A percentile compares a stretch with the other conserved stretches of the same genome.
Evolutionary conservation across 1,140 invertebrate genomes (phyloP).

Genomic region (Melanaphis sacchari): DNA sequence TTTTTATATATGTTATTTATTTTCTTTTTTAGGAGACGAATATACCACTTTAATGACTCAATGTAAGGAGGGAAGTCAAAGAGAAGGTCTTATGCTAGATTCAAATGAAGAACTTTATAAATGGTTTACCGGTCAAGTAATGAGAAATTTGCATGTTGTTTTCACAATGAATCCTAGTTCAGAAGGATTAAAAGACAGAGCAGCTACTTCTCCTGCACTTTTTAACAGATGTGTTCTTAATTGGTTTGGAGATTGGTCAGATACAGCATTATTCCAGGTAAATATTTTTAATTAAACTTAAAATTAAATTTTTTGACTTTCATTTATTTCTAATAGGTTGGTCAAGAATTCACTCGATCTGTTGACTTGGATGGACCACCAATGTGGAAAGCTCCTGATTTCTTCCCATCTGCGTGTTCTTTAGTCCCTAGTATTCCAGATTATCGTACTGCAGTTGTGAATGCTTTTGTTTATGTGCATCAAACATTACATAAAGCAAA

Average conservation of each 20-base stretch:
- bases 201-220: slow-evolving; percentile 96
- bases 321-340: slow-evolving; percentile 69
- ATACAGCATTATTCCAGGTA: slow-evolving; percentile 94
- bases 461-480: slow-evolving; percentile 98
- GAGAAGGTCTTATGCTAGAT: slow-evolving; percentile 98
- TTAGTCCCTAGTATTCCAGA: slow-evolving; percentile 77
- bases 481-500: slow-evolving; percentile 96
- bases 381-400: slow-evolving; percentile 81
- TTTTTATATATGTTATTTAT: neutral
- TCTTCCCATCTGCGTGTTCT: slow-evolving; percentile 86
- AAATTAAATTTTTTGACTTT: slow-evolving; percentile 1
- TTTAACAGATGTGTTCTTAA: slow-evolving; percentile 99
- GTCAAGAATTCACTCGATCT: slow-evolving; percentile 84
- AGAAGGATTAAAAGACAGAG: slow-evolving; percentile 96
- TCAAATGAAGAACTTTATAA: slow-evolving; percentile 98
- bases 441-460: slow-evolving; percentile 94
- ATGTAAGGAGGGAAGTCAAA: slow-evolving; percentile 97
- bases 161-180: slow-evolving; percentile 99
- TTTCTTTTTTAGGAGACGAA: slow-evolving; percentile 78
- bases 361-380: slow-evolving; percentile 82
- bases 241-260: slow-evolving; percentile 99
- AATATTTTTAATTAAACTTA: slow-evolving; percentile 57
- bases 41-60: slow-evolving; percentile 99
- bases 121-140: slow-evolving; percentile 98
- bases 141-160: slow-evolving; percentile 98